Conservation (phyloP, 2,797 vertebrate species). For the Pogoniulus pusillus region DNA sequence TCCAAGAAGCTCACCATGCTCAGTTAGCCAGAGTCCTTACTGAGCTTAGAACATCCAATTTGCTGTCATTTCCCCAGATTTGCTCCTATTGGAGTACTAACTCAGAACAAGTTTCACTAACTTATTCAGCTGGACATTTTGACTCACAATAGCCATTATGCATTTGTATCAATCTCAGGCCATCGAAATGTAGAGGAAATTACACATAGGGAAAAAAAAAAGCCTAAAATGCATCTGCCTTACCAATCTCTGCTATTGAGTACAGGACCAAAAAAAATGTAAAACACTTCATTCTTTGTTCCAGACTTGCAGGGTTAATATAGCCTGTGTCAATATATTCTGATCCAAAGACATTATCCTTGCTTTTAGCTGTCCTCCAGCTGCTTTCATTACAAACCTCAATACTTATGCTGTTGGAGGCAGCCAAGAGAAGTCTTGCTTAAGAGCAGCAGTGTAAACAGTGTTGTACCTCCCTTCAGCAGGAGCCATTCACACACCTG, state of each 20-base stretch:
- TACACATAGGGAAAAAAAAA: neutral
- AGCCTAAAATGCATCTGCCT: neutral
- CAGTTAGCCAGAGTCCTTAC: neutral
- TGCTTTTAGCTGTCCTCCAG: neutral
- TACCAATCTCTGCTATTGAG: neutral
- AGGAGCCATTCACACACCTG: constrained; percentile 65
- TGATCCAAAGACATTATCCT: neutral
- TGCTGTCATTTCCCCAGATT: neutral
- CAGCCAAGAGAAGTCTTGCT: neutral
- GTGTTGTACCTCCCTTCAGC: neutral
- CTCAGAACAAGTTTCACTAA: neutral
- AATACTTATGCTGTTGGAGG: constrained; percentile 47
- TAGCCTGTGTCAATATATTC: neutral
- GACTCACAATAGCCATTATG: neutral
- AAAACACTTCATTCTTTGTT: constrained; percentile 1
- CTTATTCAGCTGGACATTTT: neutral
- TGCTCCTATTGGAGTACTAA: neutral
- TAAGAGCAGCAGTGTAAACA: constrained; percentile 34
- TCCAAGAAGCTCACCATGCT: neutral
- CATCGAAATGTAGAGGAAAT: neutral
- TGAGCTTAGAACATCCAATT: neutral
- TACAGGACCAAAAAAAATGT: neutral
- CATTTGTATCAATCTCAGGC: neutral
- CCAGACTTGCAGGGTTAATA: neutral
- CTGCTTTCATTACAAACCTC: constrained; percentile 23